phyloP scores from a whole-genome alignment of 2,797 vertebrate genomes.

The Manis crassicaudata region DNA sequence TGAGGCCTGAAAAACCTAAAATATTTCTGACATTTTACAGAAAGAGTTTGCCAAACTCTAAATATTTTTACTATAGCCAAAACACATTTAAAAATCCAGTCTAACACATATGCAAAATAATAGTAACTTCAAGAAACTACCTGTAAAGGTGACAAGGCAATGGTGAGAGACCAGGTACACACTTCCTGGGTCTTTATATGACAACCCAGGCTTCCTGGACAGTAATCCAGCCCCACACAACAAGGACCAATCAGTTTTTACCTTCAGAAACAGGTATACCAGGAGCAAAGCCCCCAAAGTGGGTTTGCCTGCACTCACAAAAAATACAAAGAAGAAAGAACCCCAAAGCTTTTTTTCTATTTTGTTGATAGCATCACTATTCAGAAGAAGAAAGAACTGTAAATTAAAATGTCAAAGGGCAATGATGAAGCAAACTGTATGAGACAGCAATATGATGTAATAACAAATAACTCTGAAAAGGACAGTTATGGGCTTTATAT shows the following conservation, averaged over 20 bases:
- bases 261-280: background rate
- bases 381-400: background rate
- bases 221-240: background rate
- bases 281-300: background rate
- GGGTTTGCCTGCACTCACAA: background rate
- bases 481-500: background rate
- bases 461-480: background rate
- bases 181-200: background rate
- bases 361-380: background rate
- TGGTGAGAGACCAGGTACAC: background rate
- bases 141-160: background rate
- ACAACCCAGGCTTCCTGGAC: background rate
- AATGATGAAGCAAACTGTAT: conserved; percentile 36
- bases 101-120: background rate
- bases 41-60: background rate
- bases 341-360: background rate
- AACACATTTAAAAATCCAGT: background rate
- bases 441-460: background rate
- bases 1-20: background rate
- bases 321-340: conserved; percentile 5
- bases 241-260: background rate
- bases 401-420: conserved; percentile 37
- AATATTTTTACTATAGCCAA: background rate
- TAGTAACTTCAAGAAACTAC: background rate
- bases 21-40: background rate